Conservation (phyloP, 2,797 vertebrate species). For the Remorina albescens region DNA sequence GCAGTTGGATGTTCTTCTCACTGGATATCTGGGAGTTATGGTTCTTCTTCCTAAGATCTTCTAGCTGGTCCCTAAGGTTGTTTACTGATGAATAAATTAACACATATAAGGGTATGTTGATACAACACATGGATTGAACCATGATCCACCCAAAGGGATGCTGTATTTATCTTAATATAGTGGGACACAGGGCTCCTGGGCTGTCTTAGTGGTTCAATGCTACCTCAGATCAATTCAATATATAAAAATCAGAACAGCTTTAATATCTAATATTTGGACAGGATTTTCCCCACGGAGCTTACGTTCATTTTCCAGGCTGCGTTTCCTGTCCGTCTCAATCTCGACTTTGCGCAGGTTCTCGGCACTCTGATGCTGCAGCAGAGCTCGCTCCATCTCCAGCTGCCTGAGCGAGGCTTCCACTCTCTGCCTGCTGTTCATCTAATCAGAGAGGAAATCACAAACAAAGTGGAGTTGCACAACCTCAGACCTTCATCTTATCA, state of each 20-base stretch:
- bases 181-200: background rate
- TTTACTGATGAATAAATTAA: constrained; percentile 85
- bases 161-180: background rate
- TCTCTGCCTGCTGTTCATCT: constrained; percentile 92
- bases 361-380: constrained; percentile 94
- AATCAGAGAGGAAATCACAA: constrained; percentile 28
- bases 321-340: constrained; percentile 92
- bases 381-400: constrained; percentile 92
- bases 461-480: background rate
- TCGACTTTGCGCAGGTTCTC: constrained; percentile 94
- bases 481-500: background rate
- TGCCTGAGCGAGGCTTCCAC: constrained; percentile 91
- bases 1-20: constrained; percentile 93
- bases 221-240: constrained; percentile 5
- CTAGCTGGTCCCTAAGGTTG: constrained; percentile 95
- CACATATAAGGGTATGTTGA: constrained; percentile 2
- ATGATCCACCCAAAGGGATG: background rate
- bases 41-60: constrained; percentile 94
- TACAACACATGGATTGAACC: background rate
- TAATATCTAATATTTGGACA: background rate
- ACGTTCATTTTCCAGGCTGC: constrained; percentile 94
- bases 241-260: constrained; percentile 3
- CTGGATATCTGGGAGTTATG: constrained; percentile 93
- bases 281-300: constrained; percentile 29
- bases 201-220: background rate